Percentiles rank a stretch among this genome's conserved stretches.
Conservation (phyloP, 2,113 vertebrate species). For the Acanthisitta chloris region DNA sequence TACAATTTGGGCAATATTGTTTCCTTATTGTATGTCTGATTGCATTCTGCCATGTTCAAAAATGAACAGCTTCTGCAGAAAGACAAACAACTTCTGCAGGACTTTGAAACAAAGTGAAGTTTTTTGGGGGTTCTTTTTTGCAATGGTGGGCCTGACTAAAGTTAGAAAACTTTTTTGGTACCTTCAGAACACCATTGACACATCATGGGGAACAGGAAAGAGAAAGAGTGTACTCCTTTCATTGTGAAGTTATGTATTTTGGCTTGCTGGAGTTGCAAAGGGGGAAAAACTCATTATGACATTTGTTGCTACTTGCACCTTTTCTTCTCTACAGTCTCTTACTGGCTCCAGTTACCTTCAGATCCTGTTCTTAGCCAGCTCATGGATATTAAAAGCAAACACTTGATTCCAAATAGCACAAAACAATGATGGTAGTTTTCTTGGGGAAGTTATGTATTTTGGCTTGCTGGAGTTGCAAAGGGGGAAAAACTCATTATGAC, state of each 20-base stretch:
- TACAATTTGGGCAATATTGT: not conserved
- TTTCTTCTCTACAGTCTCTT: not conserved
- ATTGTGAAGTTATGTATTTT: accelerated
- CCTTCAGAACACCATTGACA: not conserved
- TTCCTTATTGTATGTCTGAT: not conserved
- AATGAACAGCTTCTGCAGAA: not conserved
- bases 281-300: accelerated
- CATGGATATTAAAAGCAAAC: not conserved
- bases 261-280: not conserved
- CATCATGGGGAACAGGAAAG: not conserved
- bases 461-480: not conserved
- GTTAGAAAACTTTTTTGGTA: not conserved
- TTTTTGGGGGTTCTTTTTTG: too few species aligned
- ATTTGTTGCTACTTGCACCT: not conserved
- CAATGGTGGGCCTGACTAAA: not conserved
- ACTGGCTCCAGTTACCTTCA: not conserved
- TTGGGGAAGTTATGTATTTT: not conserved
- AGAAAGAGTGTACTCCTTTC: not conserved
- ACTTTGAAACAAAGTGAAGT: too few species aligned
- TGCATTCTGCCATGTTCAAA: not conserved
- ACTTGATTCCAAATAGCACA: not conserved
- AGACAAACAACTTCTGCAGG: not conserved
- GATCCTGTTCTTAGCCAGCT: not conserved
- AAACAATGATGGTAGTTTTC: not conserved
- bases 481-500: accelerated